Evolutionary conservation across 2,888 invertebrate species (phyloP), one percentile per base, ranked within the genome.

Genomic region (Netelia inedita): DNA sequence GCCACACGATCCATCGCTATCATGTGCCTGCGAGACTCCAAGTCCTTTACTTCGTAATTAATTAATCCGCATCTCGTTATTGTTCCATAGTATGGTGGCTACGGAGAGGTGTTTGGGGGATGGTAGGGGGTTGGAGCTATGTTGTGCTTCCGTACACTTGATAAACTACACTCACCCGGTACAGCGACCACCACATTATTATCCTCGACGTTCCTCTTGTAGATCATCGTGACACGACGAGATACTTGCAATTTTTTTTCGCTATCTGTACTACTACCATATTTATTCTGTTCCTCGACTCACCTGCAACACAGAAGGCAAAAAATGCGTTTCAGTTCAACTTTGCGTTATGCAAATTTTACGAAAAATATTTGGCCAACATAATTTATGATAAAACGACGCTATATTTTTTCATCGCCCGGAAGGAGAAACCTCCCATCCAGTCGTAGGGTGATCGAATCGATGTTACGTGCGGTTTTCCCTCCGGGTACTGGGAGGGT

Each of bases 261-360:
- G 35, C 35, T 78, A 74, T 68, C 46, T 72, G 57, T 78, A 61
- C 35, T 61, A 66, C 53, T 57, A 46, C 46, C 16, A 74, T 74
- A 79, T 72, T 69, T 65, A 66, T 72, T 59, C n/a, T 63, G 11
- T 82, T 41, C 43, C 74, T 79, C 57, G 79, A 91, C 91, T 91
- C 90, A 91, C 91, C 91, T 91, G 87, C 68, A 91, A 91, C 89
- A 91, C 19, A 86, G 9, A 75, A 86, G 35, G 73, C 71, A 72
- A 80, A 69, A 55, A 23, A 79, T 43, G 2, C 16, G 19, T 16
- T 35, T 66, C 6, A 35, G 63, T n/a, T 28, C 28, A 63, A 14
- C 35, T 43, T 50, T n/a, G n/a, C 14, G 14, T 53, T 50, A 50
- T 50, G 28, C 53, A 50, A 46, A 46, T 46, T 46, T 46, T 46